Evolutionary conservation across 2,888 invertebrate species (phyloP).

Genomic region (Cylindroiulus punctatus): DNA sequence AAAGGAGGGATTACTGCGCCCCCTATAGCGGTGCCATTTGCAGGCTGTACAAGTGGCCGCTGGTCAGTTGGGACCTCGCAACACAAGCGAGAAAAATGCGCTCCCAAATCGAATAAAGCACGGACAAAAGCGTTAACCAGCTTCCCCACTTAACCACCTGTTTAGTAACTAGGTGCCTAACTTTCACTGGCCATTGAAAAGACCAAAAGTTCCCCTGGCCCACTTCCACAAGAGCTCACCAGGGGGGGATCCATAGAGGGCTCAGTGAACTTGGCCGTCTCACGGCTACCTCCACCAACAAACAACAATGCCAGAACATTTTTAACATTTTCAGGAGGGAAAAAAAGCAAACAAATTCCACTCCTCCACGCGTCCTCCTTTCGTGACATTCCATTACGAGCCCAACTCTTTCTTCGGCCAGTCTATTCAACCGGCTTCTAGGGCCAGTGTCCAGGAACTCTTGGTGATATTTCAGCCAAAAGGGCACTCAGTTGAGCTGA

Average conservation of each 20-base stretch:
- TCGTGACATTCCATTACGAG: not conserved
- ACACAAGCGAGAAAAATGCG: not conserved
- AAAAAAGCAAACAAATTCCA: slow-evolving; percentile 7
- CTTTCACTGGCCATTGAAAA: slow-evolving; percentile 13
- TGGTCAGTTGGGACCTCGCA: not conserved
- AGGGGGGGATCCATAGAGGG: slow-evolving; percentile 8
- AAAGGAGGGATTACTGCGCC: not conserved
- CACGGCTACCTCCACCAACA: slow-evolving; percentile 14
- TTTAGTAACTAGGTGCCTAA: slow-evolving; percentile 27
- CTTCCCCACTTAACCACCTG: slow-evolving; percentile 32
- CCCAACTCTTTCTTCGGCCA: not conserved
- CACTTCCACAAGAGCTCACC: slow-evolving; percentile 6
- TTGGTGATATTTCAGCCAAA: not conserved
- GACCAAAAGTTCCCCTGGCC: not conserved
- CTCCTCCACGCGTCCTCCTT: not conserved
- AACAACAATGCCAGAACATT: not conserved
- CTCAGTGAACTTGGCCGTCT: slow-evolving; percentile 26
- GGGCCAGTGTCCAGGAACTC: not conserved
- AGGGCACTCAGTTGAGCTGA: not conserved
- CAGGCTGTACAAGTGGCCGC: not conserved
- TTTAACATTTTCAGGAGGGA: slow-evolving; percentile 13
- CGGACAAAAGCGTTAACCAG: slow-evolving; percentile 32
- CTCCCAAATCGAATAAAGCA: slow-evolving; percentile 7
- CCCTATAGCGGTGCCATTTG: not conserved
- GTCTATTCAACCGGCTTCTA: not conserved